A percentile compares a stretch with the other conserved stretches of the same genome.
Evolutionary conservation across 2,113 vertebrate genomes (phyloP).

Genomic region (Daboia siamensis): DNA sequence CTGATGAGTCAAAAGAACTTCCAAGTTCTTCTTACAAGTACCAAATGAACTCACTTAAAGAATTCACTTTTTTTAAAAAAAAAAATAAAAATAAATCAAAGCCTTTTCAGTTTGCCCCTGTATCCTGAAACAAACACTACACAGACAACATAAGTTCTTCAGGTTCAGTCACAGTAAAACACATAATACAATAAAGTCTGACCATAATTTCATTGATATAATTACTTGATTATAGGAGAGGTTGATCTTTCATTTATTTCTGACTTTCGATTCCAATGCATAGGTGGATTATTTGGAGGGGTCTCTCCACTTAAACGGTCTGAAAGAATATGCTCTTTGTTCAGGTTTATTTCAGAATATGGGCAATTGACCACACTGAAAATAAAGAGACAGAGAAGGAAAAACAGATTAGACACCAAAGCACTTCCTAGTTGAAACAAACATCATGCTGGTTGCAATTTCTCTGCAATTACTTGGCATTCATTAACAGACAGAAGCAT

Average conservation of each 20-base stretch:
- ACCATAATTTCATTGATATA: not conserved
- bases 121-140: not conserved
- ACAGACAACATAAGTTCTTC: not conserved
- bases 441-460: not conserved
- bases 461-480: constrained; percentile 16
- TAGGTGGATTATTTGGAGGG: constrained; percentile 62
- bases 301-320: constrained; percentile 82
- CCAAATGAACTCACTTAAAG: not conserved
- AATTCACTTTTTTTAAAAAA: not conserved
- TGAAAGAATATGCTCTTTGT: constrained; percentile 78
- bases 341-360: constrained; percentile 83
- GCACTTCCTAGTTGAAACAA: constrained; percentile 13
- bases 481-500: not conserved
- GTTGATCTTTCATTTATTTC: constrained; percentile 68
- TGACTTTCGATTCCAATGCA: constrained; percentile 67
- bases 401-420: constrained; percentile 35
- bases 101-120: not conserved
- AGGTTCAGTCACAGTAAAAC: not conserved
- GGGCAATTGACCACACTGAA: constrained; percentile 80
- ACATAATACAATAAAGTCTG: rapidly evolving
- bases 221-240: constrained; percentile 73
- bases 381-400: constrained; percentile 15
- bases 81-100: rapidly evolving
- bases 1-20: not conserved
- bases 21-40: not conserved